A percentile compares a stretch with the other conserved stretches of the same genome.
Evolutionary conservation across 2,888 invertebrate genomes (phyloP).

Genomic region (Blastobasis adustella): DNA sequence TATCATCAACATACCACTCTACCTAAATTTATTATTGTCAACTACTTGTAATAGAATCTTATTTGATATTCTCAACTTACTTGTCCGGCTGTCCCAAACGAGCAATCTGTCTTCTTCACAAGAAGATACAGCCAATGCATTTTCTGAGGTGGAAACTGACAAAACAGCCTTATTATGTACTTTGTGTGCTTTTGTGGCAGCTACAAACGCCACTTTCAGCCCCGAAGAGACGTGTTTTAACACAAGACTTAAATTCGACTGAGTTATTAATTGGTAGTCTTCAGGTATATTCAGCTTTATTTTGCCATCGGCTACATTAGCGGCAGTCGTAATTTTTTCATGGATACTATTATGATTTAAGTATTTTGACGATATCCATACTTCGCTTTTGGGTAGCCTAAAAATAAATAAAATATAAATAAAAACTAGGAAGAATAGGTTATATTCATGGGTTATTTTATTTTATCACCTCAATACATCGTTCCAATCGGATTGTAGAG

Average conservation of each 20-base stretch:
- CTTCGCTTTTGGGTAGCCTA: conserved; percentile 59
- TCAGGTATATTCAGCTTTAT: conserved; percentile 52
- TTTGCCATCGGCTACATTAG: conserved; percentile 48
- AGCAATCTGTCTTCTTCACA: conserved; percentile 74
- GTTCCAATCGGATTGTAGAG: conserved; percentile 73
- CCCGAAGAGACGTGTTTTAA: conserved; percentile 57
- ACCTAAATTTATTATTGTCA: too few relatives aligned
- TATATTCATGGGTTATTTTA: not conserved
- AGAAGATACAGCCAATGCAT: conserved; percentile 77
- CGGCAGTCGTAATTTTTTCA: conserved; percentile 48
- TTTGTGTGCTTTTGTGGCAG: conserved; percentile 62
- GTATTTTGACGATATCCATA: conserved; percentile 69
- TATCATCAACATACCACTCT: too few relatives aligned
- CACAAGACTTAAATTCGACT: conserved; percentile 52
- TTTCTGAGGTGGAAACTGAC: conserved; percentile 74
- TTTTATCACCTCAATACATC: conserved; percentile 44
- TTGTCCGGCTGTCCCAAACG: conserved; percentile 78
- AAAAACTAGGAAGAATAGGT: not conserved
- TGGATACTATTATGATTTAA: conserved; percentile 51
- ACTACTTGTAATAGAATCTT: too few relatives aligned
- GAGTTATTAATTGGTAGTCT: conserved; percentile 54
- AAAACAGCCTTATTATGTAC: conserved; percentile 67
- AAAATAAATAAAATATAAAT: conserved; percentile 15
- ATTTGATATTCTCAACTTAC: conserved; percentile 33
- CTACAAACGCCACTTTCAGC: conserved; percentile 63